Evolutionary conservation across 2,797 vertebrate species (phyloP).

Genomic region (Glossophaga mutica): DNA sequence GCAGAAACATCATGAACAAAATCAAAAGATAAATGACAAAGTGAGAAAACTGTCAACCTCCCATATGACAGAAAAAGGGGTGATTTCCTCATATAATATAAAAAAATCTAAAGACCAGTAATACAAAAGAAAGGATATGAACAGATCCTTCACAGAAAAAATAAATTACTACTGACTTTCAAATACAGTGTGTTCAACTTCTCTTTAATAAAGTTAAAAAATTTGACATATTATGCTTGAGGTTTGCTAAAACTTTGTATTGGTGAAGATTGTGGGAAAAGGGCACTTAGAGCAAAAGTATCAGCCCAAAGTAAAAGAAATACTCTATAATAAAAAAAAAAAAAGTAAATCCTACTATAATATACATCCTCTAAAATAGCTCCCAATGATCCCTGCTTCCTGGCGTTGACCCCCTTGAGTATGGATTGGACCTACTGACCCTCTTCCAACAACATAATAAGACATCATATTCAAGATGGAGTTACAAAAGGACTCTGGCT

Average conservation of each 20-base stretch:
- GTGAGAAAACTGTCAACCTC: constrained; percentile 23
- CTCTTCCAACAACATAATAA: constrained; percentile 6
- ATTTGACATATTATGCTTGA: not conserved
- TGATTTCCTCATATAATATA: constrained; percentile 20
- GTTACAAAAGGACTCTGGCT: not conserved
- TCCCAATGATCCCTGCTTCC: not conserved
- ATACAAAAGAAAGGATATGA: not conserved
- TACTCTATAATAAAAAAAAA: not conserved
- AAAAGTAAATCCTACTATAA: not conserved
- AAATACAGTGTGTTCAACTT: constrained; percentile 10
- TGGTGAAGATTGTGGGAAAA: not conserved
- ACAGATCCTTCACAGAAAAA: not conserved
- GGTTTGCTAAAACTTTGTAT: not conserved
- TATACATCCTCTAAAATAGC: not conserved
- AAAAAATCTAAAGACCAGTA: constrained; percentile 10
- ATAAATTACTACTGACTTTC: constrained; percentile 33
- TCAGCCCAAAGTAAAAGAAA: not conserved
- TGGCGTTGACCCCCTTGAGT: not conserved
- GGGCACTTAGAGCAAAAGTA: not conserved
- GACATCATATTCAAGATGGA: not conserved
- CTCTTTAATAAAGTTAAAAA: constrained; percentile 19
- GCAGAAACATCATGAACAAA: constrained; percentile 29
- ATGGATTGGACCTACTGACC: not conserved
- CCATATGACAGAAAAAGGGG: not conserved
- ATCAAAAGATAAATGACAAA: constrained; percentile 47